Percentiles rank a stretch among this genome's conserved stretches.
Conservation (phyloP, 92 coral and sea anemone genomes). For the Actinernus sp. region DNA sequence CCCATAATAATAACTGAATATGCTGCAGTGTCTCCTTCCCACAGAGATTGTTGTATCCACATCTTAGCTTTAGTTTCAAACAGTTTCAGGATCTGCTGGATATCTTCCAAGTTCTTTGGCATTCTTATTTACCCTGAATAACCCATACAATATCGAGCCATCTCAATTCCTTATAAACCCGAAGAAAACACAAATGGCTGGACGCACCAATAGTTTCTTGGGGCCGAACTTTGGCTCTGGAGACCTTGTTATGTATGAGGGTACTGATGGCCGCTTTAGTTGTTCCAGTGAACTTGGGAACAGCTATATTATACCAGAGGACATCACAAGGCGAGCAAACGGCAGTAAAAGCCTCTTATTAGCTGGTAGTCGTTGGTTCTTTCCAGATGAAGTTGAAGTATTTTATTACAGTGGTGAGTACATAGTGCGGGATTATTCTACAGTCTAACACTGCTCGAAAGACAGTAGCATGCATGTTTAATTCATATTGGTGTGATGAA, state of each 20-base stretch:
- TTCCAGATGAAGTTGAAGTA: slow-evolving; percentile 61
- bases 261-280: slow-evolving; percentile 18
- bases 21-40: no score
- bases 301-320: slow-evolving; percentile 4
- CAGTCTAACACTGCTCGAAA: no score
- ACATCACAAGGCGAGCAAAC: not conserved
- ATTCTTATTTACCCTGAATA: slow-evolving; percentile 49
- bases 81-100: slow-evolving; percentile 13
- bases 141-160: slow-evolving; percentile 30
- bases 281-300: slow-evolving; percentile 47
- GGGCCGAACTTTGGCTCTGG: slow-evolving; percentile 65
- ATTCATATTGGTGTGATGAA: no score
- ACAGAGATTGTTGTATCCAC: no score
- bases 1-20: no score
- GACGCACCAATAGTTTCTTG: slow-evolving; percentile 22
- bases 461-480: no score
- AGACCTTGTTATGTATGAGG: slow-evolving; percentile 53
- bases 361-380: slow-evolving; percentile 46
- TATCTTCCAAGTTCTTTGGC: slow-evolving; percentile 15
- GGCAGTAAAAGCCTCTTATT: slow-evolving; percentile 29
- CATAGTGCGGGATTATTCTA: no score
- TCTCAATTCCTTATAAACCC: slow-evolving; percentile 20
- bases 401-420: slow-evolving; percentile 56
- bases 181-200: slow-evolving; percentile 7
- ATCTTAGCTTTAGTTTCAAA: no score